Evolutionary conservation across 1,140 invertebrate genomes (phyloP), one percentile per base, ranked within the genome.

Genomic region (Mya arenaria): DNA sequence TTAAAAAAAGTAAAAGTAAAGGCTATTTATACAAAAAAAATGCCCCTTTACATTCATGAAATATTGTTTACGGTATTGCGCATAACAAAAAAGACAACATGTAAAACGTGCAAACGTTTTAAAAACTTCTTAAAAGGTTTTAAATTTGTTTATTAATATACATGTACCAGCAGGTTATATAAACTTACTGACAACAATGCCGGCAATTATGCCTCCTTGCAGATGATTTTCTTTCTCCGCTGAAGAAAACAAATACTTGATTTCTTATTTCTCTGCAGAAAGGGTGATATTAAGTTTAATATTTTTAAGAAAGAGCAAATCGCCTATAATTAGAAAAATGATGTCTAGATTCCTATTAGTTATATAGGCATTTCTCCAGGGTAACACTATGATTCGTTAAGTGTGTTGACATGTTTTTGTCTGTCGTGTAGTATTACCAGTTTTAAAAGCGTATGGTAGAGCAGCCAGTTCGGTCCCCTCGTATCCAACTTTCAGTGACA

Each of bases 141-240:
- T 30, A 4, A 62, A 28, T 30, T 30, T 19, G 30, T 15, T 28
- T 62, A 17, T 4, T 62, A 4, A 4, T 30, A 23, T 4, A 34
- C n/a, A 62, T 62, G 19, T n/a, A 62, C 10, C 13, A 17, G 10
- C 28, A 28, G 13, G 10, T 62, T 13, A 17, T 0, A 71, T 4
- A 71, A 3, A 74, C 58, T 62, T 75, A 75, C 72, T 44, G 25
- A 63, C 34, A 28, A 63, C 41, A n/a, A 75, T 48, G 1, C 56
- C 72, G 5, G 72, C 72, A 19, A 75, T 75, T 4, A 63, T 25
- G 15, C 56, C 56, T 23, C 72, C 72, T 1, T 52, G 13, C 13
- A 75, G 25, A 36, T 75, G 39, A 48, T 75, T 75, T 44, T 62
- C 72, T 36, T 30, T 23, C 17, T 34, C 30, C 25, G 72, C 72